A percentile compares a stretch with the other conserved stretches of the same genome.
phyloP scores from a whole-genome alignment of 2,113 vertebrate genomes.

The Oriolus oriolus region DNA sequence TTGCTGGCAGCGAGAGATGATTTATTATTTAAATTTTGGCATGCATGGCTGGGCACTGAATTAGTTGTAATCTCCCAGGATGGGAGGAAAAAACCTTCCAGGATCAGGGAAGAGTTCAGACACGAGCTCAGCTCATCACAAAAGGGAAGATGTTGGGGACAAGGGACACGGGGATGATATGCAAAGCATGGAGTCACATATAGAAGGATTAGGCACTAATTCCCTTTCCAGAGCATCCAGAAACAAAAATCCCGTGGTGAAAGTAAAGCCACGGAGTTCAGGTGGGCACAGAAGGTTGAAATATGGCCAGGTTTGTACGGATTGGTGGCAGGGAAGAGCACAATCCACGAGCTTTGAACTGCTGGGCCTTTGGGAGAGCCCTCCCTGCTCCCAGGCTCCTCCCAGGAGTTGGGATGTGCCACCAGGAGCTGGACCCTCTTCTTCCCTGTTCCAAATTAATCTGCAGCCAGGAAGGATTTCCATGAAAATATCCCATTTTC shows the following conservation, averaged over 20 bases:
- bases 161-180: neutral
- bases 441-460: neutral
- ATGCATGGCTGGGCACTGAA: neutral
- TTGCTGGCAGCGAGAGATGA: neutral
- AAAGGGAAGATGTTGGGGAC: neutral
- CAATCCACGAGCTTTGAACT: neutral
- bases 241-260: neutral
- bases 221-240: neutral
- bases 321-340: neutral
- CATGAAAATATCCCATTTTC: neutral
- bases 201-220: neutral
- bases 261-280: neutral
- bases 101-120: neutral
- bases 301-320: fast-evolving
- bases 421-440: neutral
- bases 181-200: neutral
- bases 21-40: constrained; percentile 57
- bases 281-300: neutral
- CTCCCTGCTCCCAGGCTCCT: neutral
- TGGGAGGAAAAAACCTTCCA: neutral
- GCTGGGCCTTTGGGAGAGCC: neutral
- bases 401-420: neutral
- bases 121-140: neutral
- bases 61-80: constrained; percentile 10
- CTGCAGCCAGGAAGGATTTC: neutral